Conservation (phyloP, 2,797 vertebrate species). For the Cichlasoma orientale region DNA sequence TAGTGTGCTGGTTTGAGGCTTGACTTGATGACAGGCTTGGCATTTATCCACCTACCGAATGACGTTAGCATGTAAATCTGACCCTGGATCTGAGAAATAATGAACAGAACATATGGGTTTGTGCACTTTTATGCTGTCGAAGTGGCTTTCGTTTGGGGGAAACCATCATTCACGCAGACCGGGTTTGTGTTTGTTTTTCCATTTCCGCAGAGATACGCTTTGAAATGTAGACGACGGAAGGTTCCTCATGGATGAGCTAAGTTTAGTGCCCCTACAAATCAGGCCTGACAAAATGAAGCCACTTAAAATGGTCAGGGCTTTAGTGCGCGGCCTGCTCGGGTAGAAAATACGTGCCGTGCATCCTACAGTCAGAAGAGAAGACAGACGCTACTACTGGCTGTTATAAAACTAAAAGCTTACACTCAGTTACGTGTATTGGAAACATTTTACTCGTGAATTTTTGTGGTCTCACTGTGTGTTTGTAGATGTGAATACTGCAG, state of each 20-base stretch:
- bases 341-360: slow-evolving; percentile 28
- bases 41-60: slow-evolving; percentile 29
- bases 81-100: slow-evolving; percentile 22
- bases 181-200: slow-evolving; percentile 58
- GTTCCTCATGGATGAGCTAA: slow-evolving; percentile 55
- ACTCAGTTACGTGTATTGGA: slow-evolving; percentile 17
- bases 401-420: slow-evolving; percentile 38
- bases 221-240: slow-evolving; percentile 45
- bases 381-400: neutral
- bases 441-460: slow-evolving; percentile 24
- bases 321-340: slow-evolving; percentile 1
- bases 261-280: slow-evolving; percentile 66
- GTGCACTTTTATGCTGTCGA: slow-evolving; percentile 20
- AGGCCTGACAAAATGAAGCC: slow-evolving; percentile 49
- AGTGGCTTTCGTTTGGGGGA: slow-evolving; percentile 15
- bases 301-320: slow-evolving; percentile 34
- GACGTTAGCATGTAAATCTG: slow-evolving; percentile 24
- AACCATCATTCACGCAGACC: slow-evolving; percentile 34
- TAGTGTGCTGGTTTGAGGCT: slow-evolving; percentile 11
- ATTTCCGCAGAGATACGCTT: slow-evolving; percentile 50
- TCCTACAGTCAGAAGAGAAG: slow-evolving; percentile 15
- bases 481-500: neutral
- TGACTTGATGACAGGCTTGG: slow-evolving; percentile 36
- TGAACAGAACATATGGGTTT: slow-evolving; percentile 45
- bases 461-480: neutral